A percentile compares a stretch with the other conserved stretches of the same genome.
phyloP scores from a whole-genome alignment of 1,140 invertebrate genomes.

The Habropoda laboriosa region DNA sequence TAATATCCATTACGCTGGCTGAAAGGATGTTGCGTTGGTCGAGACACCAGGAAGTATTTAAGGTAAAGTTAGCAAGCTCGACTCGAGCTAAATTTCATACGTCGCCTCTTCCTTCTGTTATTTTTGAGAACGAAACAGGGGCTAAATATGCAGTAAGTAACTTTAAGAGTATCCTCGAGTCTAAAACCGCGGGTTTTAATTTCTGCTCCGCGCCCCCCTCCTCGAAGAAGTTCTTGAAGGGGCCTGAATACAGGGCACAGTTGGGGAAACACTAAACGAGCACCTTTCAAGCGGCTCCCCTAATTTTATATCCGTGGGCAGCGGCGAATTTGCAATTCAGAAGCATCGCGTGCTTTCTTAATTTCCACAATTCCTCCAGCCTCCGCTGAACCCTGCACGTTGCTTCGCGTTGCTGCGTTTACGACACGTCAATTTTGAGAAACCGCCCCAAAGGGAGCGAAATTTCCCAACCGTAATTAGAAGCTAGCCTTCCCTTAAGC shows the following conservation, averaged over 20 bases:
- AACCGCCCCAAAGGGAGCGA: too few species aligned
- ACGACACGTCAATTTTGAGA: constrained; percentile 1
- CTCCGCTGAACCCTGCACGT: neutral
- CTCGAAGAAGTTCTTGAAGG: neutral
- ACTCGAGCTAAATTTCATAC: constrained; percentile 1
- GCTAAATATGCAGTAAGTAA: neutral
- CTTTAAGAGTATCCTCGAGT: constrained; percentile 7
- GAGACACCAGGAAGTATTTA: neutral
- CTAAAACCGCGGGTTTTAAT: neutral
- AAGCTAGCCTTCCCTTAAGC: neutral
- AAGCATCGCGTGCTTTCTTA: neutral
- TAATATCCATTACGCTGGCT: neutral
- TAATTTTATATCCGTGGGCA: neutral
- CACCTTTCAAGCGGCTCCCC: constrained; percentile 21
- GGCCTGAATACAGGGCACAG: neutral
- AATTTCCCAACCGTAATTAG: neutral
- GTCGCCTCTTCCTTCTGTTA: neutral
- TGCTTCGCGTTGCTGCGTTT: neutral
- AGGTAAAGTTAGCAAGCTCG: neutral
- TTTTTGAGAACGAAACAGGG: neutral
- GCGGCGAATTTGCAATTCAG: constrained; percentile 23
- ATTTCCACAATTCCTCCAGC: neutral
- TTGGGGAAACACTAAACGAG: constrained; percentile 16
- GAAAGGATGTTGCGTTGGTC: neutral
- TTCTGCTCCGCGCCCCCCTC: neutral